Base-by-base conservation (phyloP, 1,140 invertebrate species). In the Penaeus japonicus region DNA sequence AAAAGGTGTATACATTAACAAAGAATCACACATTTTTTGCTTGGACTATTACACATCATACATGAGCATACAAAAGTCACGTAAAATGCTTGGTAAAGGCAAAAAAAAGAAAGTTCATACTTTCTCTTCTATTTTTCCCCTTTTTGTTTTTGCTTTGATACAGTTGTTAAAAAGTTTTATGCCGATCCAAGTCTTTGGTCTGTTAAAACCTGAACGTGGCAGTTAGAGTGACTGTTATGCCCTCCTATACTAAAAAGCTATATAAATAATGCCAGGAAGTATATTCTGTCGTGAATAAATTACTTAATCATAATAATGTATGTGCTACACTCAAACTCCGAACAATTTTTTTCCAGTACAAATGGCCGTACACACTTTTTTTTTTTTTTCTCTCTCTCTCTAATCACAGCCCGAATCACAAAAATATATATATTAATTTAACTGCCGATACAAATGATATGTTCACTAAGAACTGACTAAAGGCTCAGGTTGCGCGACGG, bases 241-340 rank as follows among this genome's bases (percentile, higher is more conserved):
- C 70, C 77, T 79, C 27, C 77, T 79, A 79, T 53, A 54, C 77
- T 79, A 75, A 84, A n/a, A 73, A 54, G 32, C 53, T 54, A 75
- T 54, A 75, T 84, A 84, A 84, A 84, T 84, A 84, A 84, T 84
- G 83, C 83, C 83, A 75, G 47, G 47, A 47, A 47, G 15, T 59
- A 57, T 79, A 53, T 79, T 47, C 70, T 24, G 53, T 27, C n/a
- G 15, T 73, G 20, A 83, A 62, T 83, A 65, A 39, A 62, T 83
- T 83, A 83, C 54, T 22, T 18, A 30, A 84, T 75, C 24, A 73
- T n/a, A 84, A 73, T 39, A 54, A 80, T 83, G n/a, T 22, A 83
- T 32, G 55, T 62, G 30, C 80, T 55, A 24, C 39, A 84, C 32
- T 70, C 39, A 17, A 77, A 77, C 4, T 83, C 7, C 30, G 24